Conservation (phyloP, 1,140 invertebrate species). For the Probaryconus sp. region DNA sequence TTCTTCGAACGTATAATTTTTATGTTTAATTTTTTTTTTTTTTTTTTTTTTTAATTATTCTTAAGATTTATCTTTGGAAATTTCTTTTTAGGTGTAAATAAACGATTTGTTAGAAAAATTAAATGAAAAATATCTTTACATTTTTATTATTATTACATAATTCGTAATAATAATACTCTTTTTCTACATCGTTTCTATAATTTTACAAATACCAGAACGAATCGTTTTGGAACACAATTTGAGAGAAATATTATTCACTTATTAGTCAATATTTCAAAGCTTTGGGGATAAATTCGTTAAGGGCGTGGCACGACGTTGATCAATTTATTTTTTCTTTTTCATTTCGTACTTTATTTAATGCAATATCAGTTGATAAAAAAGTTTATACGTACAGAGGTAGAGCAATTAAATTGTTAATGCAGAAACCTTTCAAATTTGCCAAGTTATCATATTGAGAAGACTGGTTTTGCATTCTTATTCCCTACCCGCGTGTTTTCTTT, state of each 20-base stretch:
- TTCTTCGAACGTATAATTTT: constrained; percentile 20
- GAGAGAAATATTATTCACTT: too few relatives aligned
- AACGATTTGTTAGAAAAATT: constrained; percentile 43
- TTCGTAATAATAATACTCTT: too few relatives aligned
- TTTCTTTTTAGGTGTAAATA: constrained; percentile 42
- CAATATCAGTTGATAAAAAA: too few relatives aligned
- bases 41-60: constrained; percentile 8
- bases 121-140: constrained; percentile 11
- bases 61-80: constrained; percentile 31
- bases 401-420: constrained; percentile 2
- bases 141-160: too few relatives aligned
- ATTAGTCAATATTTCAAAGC: too few relatives aligned
- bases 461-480: constrained; percentile 30
- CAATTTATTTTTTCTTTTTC: too few relatives aligned
- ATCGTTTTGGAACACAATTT: too few relatives aligned
- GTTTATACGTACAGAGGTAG: too few relatives aligned
- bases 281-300: constrained; percentile 24
- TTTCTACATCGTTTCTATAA: too few relatives aligned
- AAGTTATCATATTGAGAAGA: constrained; percentile 20
- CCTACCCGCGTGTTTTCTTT: constrained; percentile 7
- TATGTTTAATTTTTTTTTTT: constrained; percentile 3
- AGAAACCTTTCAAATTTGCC: constrained; percentile 9
- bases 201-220: too few relatives aligned
- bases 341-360: too few relatives aligned
- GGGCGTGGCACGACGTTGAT: too few relatives aligned